Percentiles rank a stretch among this genome's conserved stretches.
phyloP scores from a whole-genome alignment of 2,797 vertebrate genomes.

The Ceyx erithaca region DNA sequence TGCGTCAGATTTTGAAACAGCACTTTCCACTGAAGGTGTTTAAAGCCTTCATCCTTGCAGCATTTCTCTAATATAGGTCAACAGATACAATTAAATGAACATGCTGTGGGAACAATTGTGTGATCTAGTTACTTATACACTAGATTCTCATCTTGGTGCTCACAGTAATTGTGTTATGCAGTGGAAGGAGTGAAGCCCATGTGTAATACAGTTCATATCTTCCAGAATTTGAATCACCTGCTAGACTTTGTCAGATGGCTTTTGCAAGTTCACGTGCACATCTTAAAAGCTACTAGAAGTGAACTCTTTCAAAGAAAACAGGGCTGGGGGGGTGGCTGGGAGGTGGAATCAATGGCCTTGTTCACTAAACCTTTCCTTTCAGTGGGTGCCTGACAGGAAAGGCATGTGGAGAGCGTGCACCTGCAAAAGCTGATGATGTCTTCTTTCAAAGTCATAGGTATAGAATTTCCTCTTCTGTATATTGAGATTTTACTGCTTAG shows the following conservation, averaged over 20 bases:
- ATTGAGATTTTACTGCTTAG: background rate
- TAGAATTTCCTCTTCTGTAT: background rate
- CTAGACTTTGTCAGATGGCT: background rate
- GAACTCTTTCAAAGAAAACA: background rate
- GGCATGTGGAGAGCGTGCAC: rapidly evolving
- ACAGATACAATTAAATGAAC: background rate
- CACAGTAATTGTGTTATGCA: background rate
- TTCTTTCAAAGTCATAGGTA: background rate
- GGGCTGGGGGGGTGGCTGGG: rapidly evolving
- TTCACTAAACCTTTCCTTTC: background rate
- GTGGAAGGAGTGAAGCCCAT: background rate
- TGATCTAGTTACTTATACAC: background rate
- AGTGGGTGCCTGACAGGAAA: background rate
- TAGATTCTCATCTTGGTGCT: background rate
- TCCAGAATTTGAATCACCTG: background rate
- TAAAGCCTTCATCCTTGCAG: conserved; percentile 12
- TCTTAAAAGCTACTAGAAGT: background rate
- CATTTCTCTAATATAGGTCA: background rate
- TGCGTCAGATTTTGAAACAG: background rate
- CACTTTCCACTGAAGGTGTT: background rate
- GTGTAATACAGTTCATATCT: background rate
- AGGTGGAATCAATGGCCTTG: rapidly evolving
- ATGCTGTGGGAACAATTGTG: background rate
- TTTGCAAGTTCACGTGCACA: background rate
- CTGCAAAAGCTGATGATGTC: background rate